These are phyloP conservation scores for Wiebesia pumilae DNA, from an alignment of 1,140 invertebrate species.

Conservation along the genomic window DNA sequence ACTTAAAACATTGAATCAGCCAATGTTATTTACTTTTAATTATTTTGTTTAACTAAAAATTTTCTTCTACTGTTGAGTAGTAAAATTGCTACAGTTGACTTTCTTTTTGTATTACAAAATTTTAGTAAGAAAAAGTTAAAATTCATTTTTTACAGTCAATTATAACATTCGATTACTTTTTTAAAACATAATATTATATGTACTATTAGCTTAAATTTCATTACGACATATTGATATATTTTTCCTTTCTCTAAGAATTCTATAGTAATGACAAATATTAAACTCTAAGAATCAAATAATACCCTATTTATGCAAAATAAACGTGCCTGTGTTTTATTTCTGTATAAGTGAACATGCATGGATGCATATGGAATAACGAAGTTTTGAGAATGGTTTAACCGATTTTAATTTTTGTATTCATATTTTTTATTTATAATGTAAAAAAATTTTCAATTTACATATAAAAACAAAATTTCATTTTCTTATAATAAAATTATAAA, in stretches of 20 bases:
- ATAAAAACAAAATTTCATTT: not conserved
- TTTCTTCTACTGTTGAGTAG: not conserved
- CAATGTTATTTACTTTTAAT: not conserved
- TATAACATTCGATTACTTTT: not conserved
- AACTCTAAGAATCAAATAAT: not conserved
- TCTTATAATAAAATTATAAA: no score
- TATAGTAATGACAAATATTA: not conserved
- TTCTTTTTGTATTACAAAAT: not conserved
- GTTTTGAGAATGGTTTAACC: not conserved
- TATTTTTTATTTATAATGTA: not conserved
- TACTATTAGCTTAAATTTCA: not conserved
- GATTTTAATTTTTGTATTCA: not conserved
- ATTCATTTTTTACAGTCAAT: not conserved
- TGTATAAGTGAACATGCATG: not conserved
- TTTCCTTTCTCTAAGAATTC: not conserved
- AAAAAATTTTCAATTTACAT: no score
- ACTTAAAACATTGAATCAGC: conserved; percentile 81
- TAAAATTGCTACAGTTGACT: conserved; percentile 23
- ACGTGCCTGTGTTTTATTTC: not conserved
- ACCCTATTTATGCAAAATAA: not conserved
- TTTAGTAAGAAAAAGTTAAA: conserved; percentile 5
- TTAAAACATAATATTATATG: not conserved
- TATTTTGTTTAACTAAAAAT: conserved; percentile 8
- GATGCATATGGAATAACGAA: not conserved
- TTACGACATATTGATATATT: not conserved